These are phyloP conservation scores for Chaetodon trifascialis DNA, from an alignment of 2,113 vertebrate genomes.

Conservation along the genomic window DNA sequence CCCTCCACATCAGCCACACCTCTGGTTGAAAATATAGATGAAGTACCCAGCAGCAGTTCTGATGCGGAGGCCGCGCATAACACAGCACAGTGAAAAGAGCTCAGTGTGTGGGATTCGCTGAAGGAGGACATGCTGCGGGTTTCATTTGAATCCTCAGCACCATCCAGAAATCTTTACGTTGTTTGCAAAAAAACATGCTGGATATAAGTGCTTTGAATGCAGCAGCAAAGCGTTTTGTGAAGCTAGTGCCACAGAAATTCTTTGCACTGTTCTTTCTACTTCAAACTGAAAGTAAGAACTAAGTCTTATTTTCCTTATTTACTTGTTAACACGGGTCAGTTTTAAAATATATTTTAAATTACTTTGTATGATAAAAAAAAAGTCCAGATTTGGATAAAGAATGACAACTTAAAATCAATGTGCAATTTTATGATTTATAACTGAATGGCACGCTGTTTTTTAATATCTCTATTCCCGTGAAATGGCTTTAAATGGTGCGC, in stretches of 20 bases:
- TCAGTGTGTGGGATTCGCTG: constrained; percentile 10
- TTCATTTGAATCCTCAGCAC: constrained; percentile 15
- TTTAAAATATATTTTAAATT: too few species aligned
- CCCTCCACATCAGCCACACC: constrained; percentile 11
- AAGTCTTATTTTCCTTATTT: too few species aligned
- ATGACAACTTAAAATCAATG: not conserved
- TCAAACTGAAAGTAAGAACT: too few species aligned
- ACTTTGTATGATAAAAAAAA: too few species aligned
- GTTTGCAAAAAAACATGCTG: constrained; percentile 8
- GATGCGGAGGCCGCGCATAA: not conserved
- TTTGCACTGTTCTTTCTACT: too few species aligned
- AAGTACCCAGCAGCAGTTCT: constrained; percentile 6
- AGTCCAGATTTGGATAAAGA: not conserved
- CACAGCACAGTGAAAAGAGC: constrained; percentile 15
- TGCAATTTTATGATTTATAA: not conserved
- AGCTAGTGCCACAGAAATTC: too few species aligned
- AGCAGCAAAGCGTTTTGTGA: too few species aligned
- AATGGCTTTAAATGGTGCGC: not conserved
- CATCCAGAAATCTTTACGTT: constrained; percentile 23
- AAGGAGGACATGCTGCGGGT: not conserved
- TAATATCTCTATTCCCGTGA: not conserved
- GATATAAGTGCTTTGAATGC: not conserved
- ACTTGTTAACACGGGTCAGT: too few species aligned
- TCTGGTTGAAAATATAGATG: constrained; percentile 17
- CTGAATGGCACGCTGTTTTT: too few species aligned